Evolutionary conservation across 2,797 vertebrate genomes (phyloP).

Genomic region (Neoniphon sammara): DNA sequence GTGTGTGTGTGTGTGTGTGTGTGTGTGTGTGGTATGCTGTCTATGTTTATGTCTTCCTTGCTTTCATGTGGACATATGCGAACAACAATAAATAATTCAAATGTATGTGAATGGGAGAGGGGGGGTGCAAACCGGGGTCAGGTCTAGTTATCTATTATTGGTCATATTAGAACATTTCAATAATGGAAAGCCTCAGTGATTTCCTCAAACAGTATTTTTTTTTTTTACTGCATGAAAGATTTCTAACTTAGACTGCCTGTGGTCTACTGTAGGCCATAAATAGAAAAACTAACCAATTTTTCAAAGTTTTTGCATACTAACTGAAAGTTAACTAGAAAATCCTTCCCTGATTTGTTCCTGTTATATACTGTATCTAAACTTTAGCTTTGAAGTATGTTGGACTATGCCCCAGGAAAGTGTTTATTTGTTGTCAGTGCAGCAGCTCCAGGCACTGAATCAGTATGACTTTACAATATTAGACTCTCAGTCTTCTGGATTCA

Average conservation of each 20-base stretch:
- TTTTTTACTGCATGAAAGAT: not conserved
- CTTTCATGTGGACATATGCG: no score
- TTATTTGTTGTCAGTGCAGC: not conserved
- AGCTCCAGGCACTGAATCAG: no score
- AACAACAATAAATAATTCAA: no score
- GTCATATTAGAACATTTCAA: not conserved
- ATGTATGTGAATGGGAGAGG: not conserved
- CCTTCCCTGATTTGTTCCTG: no score
- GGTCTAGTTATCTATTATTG: not conserved
- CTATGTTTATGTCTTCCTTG: not conserved
- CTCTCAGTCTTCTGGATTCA: no score
- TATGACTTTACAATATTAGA: no score
- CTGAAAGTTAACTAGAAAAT: not conserved
- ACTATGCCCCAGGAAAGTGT: not conserved
- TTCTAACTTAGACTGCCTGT: not conserved
- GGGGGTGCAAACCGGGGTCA: not conserved
- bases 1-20: no score
- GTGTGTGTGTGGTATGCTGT: not conserved
- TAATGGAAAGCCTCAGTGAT: conserved; percentile 1
- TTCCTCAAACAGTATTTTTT: conserved; percentile 11
- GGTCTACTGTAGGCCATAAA: not conserved
- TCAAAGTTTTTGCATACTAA: not conserved
- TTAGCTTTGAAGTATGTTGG: no score
- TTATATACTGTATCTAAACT: no score
- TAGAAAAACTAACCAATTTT: conserved; percentile 8